Evolutionary conservation across 1,140 invertebrate species (phyloP).

Genomic region (Cryptotermes secundus): DNA sequence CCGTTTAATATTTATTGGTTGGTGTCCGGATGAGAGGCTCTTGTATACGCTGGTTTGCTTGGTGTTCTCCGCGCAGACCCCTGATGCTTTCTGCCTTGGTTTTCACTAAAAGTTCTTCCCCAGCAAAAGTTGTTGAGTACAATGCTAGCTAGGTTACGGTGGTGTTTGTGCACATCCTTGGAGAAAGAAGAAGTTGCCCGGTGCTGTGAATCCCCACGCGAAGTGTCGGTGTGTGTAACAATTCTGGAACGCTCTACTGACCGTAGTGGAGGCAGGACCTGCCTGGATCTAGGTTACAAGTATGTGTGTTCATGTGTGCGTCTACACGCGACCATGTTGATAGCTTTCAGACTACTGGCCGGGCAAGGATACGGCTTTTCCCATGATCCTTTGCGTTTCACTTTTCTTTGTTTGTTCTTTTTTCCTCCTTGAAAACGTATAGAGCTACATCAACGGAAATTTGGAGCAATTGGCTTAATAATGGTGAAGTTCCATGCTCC

Average conservation of each 20-base stretch:
- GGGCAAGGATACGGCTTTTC: background rate
- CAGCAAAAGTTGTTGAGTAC: background rate
- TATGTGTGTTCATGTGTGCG: background rate
- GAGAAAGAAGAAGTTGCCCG: background rate
- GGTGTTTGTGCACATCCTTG: background rate
- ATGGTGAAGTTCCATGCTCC: too few relatives aligned
- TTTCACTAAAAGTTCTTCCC: constrained; percentile 12
- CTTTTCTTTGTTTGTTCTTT: background rate
- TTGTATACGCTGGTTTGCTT: constrained; percentile 23
- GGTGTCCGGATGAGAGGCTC: constrained; percentile 24
- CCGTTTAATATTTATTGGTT: constrained; percentile 36
- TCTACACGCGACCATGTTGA: background rate
- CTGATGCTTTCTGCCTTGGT: background rate
- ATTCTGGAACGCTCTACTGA: too few relatives aligned
- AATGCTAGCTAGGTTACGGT: background rate
- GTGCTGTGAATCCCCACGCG: background rate
- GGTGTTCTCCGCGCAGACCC: background rate
- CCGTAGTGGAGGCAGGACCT: background rate
- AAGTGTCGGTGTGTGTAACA: too few relatives aligned
- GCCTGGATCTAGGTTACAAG: background rate
- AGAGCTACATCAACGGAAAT: background rate
- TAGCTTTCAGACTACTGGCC: background rate
- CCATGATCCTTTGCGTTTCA: background rate
- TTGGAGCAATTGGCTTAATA: too few relatives aligned
- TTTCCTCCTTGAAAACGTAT: background rate